A percentile compares a stretch with the other conserved stretches of the same genome.
phyloP scores from a whole-genome alignment of 2,113 vertebrate species.

The Ranitomeya variabilis region DNA sequence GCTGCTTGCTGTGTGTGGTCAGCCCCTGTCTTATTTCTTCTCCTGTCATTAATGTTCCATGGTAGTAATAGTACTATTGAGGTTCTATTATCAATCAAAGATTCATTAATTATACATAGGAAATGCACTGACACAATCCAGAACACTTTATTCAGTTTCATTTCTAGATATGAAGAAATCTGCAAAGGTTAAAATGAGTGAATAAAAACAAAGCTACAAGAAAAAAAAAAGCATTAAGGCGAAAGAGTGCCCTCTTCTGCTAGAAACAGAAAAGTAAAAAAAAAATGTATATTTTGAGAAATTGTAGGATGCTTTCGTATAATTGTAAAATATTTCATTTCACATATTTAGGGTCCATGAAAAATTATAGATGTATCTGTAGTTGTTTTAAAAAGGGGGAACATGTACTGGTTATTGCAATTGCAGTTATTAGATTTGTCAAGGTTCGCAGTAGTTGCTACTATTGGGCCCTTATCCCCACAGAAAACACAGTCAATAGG shows the following conservation, averaged over 20 bases:
- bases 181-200: not conserved
- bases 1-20: conserved; percentile 12
- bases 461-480: too few species aligned
- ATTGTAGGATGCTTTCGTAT: not conserved
- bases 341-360: not conserved
- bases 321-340: not conserved
- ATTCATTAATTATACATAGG: conserved; percentile 4
- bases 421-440: too few species aligned
- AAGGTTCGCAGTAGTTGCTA: too few species aligned
- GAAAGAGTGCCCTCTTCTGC: not conserved
- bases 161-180: not conserved
- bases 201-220: not conserved
- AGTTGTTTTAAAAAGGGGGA: too few species aligned
- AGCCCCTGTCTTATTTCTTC: conserved; percentile 9
- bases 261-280: not conserved
- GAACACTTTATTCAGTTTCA: not conserved
- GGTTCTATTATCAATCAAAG: not conserved
- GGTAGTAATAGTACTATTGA: not conserved
- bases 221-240: not conserved
- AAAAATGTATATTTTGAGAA: not conserved
- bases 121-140: conserved; percentile 11
- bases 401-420: too few species aligned
- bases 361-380: not conserved
- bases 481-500: too few species aligned
- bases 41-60: conserved; percentile 4